Evolutionary conservation across 2,888 invertebrate genomes (phyloP), one percentile per base, ranked within the genome.

Genomic region (Eucera pruinosa): DNA sequence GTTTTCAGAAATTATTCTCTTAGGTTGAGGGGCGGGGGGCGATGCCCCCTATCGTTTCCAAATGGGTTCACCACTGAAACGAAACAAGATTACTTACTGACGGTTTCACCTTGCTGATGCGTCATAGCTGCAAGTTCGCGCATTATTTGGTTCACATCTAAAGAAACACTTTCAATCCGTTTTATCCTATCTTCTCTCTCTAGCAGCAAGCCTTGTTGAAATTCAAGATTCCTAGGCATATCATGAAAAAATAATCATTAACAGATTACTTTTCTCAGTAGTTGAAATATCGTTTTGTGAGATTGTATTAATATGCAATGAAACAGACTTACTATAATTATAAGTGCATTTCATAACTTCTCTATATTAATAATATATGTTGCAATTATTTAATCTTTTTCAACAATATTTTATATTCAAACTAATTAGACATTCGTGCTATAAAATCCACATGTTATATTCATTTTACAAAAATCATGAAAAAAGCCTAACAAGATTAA

Each of bases 131-230:
- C 95, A 41, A 97, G 92, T 54, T 96, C 95, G 69, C 95, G 94
- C 96, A 97, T 97, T 78, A 97, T 96, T 91, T 96, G 95, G 91
- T 96, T 96, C 6, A 97, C 96, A 91, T 97, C 97, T 74, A 97
- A 92, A 62, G 97, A 95, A 90, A 97, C 96, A 0, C 95, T 94
- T 91, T 98, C 98, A 58, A 98, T 96, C 90, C 95, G 95, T 86
- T 94, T 94, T 80, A 98, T 95, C 89, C 96, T 95, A 11, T 95
- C 95, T 89, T 97, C 97, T 58, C 96, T 94, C 86, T 98, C 98
- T 43, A 96, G 87, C 68, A 97, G 91, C 93, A 98, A 94, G 79
- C 96, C 96, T 77, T 96, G 95, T 90, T 97, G 96, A 89, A 97
- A 97, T 87, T 96, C 95, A 48, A 96, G 92, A 52, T 95, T 94